Percentiles rank a stretch among this genome's conserved stretches.
These are phyloP conservation scores for Heliconius eleuchia DNA, from an alignment of 1,140 invertebrate species.

Conservation along the genomic window DNA sequence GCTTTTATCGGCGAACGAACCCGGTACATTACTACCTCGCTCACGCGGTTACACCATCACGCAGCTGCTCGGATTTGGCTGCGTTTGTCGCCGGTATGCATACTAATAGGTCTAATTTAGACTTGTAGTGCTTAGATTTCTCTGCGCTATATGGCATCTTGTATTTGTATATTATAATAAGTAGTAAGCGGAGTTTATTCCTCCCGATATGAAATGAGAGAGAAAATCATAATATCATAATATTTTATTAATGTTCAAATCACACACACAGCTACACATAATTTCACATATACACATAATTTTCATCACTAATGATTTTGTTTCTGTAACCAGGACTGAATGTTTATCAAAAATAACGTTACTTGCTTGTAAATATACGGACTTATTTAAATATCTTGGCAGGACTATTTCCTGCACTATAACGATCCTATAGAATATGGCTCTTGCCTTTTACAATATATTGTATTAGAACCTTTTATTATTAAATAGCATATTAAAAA, in stretches of 20 bases:
- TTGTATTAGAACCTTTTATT: no score
- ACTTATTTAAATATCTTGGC: no score
- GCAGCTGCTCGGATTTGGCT: conserved; percentile 67
- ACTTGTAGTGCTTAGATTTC: conserved; percentile 73
- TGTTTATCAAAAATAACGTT: no score
- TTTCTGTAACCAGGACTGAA: no score
- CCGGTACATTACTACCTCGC: conserved; percentile 74
- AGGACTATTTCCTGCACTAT: no score
- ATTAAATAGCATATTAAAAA: no score
- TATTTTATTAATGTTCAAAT: not conserved
- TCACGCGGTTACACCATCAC: conserved; percentile 77
- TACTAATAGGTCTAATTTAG: conserved; percentile 69
- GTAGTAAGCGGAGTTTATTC: not conserved
- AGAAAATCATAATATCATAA: not conserved
- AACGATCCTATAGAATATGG: no score
- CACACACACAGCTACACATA: no score
- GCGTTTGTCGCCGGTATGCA: conserved; percentile 69
- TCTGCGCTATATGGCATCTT: conserved; percentile 45
- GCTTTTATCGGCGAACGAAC: conserved; percentile 80
- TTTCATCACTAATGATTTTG: no score
- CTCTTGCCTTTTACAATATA: no score
- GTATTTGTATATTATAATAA: not conserved
- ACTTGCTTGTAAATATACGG: no score
- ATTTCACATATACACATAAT: no score
- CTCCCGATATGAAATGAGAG: not conserved